Evolutionary conservation across 2,888 invertebrate genomes (phyloP).

Genomic region (Oegoconia quadripuncta): DNA sequence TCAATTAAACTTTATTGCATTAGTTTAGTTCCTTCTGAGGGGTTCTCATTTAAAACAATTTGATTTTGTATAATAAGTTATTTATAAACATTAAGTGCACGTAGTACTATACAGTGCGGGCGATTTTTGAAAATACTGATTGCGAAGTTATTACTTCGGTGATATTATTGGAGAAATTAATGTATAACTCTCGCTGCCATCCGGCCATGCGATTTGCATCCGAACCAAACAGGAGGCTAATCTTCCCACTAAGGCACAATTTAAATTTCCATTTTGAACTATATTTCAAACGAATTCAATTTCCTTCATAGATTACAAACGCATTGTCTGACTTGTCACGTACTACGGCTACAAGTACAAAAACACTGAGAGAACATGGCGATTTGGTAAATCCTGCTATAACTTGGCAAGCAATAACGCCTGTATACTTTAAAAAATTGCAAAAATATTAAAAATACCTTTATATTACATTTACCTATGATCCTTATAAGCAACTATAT

Average conservation of each 20-base stretch:
- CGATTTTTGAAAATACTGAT: conserved; percentile 35
- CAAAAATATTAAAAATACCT: conserved; percentile 15
- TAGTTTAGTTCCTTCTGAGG: conserved; percentile 49
- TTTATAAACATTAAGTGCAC: conserved; percentile 46
- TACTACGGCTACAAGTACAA: conserved; percentile 3
- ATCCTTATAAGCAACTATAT: conserved; percentile 17
- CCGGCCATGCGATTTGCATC: conserved; percentile 35
- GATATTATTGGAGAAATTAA: conserved; percentile 26
- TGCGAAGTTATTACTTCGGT: conserved; percentile 36
- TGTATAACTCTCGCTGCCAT: conserved; percentile 29
- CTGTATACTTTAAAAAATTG: conserved; percentile 12
- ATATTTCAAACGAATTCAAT: conserved; percentile 67
- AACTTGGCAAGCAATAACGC: conserved; percentile 7
- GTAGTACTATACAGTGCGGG: conserved; percentile 56
- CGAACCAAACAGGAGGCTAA: conserved; percentile 60
- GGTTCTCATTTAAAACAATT: conserved; percentile 41
- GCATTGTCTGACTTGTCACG: background rate
- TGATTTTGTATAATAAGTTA: conserved; percentile 30
- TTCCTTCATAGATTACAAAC: conserved; percentile 26
- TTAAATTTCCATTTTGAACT: conserved; percentile 74
- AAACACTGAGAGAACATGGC: conserved; percentile 2
- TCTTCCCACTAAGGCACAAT: conserved; percentile 76
- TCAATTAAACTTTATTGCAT: conserved; percentile 70
- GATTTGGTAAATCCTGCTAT: background rate
- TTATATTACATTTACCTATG: conserved; percentile 15